Percentiles rank a stretch among this genome's conserved stretches.
phyloP scores from a whole-genome alignment of 2,113 vertebrate species.

The Calidris pygmaea region DNA sequence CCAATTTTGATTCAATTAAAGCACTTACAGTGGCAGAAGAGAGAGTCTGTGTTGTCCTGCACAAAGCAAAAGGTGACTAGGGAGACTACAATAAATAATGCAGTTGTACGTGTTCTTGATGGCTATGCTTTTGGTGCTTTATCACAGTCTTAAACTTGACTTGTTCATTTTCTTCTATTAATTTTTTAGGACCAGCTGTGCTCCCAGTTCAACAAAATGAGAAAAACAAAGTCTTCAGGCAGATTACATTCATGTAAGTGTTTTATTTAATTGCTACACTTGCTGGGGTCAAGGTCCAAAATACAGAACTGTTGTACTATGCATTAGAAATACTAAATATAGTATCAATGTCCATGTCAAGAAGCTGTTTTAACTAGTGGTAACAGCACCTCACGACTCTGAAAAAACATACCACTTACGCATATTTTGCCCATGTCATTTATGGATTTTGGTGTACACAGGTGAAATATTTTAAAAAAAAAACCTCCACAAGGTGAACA shows the following conservation, averaged over 20 bases:
- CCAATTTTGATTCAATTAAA: background rate
- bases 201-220: background rate
- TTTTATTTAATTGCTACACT: background rate
- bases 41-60: background rate
- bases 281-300: background rate
- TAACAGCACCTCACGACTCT: background rate
- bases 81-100: background rate
- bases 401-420: background rate
- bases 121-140: background rate
- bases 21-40: background rate
- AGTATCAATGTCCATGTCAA: background rate
- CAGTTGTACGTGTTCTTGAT: rapidly evolving
- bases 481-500: background rate
- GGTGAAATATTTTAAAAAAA: background rate
- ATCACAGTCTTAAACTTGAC: background rate
- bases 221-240: background rate
- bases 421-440: background rate
- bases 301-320: background rate
- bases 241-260: background rate
- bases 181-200: background rate
- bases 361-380: background rate
- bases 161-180: background rate
- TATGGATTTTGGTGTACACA: background rate
- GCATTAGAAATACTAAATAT: background rate
- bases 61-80: background rate